phyloP scores from a whole-genome alignment of 2,113 vertebrate genomes.

The Ardeotis arabs region DNA sequence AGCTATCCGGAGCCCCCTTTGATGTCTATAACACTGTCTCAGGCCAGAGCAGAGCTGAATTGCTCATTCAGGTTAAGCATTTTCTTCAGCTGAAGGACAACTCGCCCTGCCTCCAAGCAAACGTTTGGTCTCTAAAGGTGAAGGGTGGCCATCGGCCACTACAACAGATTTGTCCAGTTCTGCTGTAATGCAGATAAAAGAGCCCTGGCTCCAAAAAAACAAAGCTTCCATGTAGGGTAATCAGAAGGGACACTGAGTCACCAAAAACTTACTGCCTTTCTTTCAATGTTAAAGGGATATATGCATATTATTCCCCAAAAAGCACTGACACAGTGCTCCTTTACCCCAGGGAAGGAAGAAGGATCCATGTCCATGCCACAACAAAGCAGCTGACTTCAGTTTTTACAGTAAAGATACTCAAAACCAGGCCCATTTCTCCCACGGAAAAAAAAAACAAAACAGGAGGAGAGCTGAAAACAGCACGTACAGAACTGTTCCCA shows the following conservation, averaged over 20 bases:
- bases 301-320: accelerated
- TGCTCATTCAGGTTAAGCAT: neutral
- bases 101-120: neutral
- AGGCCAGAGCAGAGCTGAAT: neutral
- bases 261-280: neutral
- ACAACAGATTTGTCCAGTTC: neutral
- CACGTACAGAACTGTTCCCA: neutral
- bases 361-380: neutral
- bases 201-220: neutral
- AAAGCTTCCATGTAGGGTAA: neutral
- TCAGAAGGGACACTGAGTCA: neutral
- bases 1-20: neutral
- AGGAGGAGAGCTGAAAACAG: neutral
- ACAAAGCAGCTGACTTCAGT: neutral
- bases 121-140: constrained; percentile 4
- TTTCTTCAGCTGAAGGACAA: neutral
- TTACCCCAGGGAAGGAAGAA: neutral
- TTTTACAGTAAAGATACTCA: neutral
- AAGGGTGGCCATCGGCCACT: neutral
- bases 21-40: neutral
- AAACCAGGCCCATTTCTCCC: neutral
- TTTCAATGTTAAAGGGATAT: neutral
- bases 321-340: neutral
- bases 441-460: neutral
- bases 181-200: neutral